These are phyloP conservation scores for Parauchenoglanis punctatus DNA, from an alignment of 2,797 vertebrate genomes.

Conservation along the genomic window DNA sequence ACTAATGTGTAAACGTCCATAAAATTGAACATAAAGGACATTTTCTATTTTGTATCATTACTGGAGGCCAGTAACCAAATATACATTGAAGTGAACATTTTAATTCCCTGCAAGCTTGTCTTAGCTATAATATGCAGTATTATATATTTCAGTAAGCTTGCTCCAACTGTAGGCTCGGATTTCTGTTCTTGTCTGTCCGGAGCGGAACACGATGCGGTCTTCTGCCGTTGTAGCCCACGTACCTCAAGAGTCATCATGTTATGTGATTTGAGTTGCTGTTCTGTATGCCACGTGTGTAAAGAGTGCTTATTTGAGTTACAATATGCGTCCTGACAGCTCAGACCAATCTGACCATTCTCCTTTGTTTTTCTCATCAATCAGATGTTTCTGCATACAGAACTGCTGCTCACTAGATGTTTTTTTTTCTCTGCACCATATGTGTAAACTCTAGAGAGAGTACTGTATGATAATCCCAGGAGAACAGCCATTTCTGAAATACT, in stretches of 20 bases:
- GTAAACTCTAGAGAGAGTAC: background rate
- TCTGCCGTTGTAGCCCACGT: background rate
- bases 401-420: background rate
- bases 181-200: background rate
- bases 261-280: background rate
- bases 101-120: background rate
- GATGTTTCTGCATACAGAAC: background rate
- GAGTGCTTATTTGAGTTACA: background rate
- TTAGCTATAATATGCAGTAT: background rate
- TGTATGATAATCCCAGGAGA: background rate
- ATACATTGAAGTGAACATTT: background rate
- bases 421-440: background rate
- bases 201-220: background rate
- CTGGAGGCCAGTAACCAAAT: background rate
- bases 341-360: background rate
- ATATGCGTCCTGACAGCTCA: background rate
- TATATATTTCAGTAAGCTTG: background rate
- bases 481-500: background rate
- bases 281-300: background rate
- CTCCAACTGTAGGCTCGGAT: background rate
- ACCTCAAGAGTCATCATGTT: background rate
- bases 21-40: background rate
- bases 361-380: background rate
- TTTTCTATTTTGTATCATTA: background rate
- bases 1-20: background rate